Evolutionary conservation across 2,888 invertebrate genomes (phyloP).

Genomic region (Hypolimnas misippus): DNA sequence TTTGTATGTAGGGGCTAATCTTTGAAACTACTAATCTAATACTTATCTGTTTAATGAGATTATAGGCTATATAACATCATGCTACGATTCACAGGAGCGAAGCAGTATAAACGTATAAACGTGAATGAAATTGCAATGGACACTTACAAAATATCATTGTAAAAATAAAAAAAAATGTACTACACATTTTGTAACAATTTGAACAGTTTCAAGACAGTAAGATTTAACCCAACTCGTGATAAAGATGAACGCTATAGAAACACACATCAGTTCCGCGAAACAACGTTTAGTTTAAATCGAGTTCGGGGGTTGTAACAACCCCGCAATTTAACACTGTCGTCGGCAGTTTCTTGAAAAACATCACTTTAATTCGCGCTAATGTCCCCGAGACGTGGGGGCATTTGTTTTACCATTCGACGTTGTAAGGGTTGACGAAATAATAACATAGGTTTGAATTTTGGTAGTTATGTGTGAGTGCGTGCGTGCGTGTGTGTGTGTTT

Average conservation of each 20-base stretch:
- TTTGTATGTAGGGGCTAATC: no score
- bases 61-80: no score
- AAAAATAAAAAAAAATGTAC: no score
- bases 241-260: neutral
- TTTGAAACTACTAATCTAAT: no score
- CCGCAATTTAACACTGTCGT: slow-evolving; percentile 29
- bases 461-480: neutral
- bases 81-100: no score
- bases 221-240: neutral
- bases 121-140: no score
- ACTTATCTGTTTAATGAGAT: no score
- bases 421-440: neutral
- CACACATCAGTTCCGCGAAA: neutral
- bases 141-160: no score
- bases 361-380: slow-evolving; percentile 28
- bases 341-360: slow-evolving; percentile 31
- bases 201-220: neutral
- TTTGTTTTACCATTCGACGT: neutral
- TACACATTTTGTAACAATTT: no score
- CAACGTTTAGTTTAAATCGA: slow-evolving; percentile 11
- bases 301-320: slow-evolving; percentile 20
- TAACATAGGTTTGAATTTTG: neutral
- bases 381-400: neutral
- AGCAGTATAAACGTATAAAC: no score
- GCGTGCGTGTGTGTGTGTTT: neutral